These are phyloP conservation scores for Alligator sinensis DNA, from an alignment of 2,113 vertebrate species.

Conservation along the genomic window DNA sequence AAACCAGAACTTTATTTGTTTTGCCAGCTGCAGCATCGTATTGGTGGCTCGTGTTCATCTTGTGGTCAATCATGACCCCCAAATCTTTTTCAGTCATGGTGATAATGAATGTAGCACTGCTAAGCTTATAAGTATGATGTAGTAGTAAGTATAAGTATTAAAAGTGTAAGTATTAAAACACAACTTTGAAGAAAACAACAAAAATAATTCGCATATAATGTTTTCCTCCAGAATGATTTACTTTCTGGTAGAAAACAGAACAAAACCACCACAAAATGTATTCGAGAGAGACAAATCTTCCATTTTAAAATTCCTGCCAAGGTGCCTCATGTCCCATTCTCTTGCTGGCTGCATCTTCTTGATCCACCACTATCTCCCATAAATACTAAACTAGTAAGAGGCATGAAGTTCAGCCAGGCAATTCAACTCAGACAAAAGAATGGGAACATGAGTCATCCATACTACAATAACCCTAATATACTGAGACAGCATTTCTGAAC, in stretches of 20 bases:
- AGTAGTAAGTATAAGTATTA: too few relatives aligned
- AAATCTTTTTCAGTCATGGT: too few relatives aligned
- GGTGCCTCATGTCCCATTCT: background rate
- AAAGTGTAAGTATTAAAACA: background rate
- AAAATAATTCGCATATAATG: background rate
- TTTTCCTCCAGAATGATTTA: background rate
- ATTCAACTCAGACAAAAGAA: background rate
- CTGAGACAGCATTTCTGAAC: background rate
- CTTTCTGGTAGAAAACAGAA: background rate
- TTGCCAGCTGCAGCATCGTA: too few relatives aligned
- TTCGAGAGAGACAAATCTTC: background rate
- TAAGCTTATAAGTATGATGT: too few relatives aligned
- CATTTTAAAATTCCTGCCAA: background rate
- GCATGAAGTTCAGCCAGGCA: background rate
- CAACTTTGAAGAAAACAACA: background rate
- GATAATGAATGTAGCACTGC: too few relatives aligned
- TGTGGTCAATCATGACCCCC: too few relatives aligned
- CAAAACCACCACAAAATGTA: too few relatives aligned
- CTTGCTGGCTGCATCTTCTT: background rate
- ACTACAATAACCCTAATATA: background rate
- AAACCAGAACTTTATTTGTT: too few relatives aligned
- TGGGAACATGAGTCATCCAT: background rate
- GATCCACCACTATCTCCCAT: background rate
- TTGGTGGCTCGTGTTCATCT: too few relatives aligned
- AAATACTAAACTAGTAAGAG: background rate